phyloP scores from a whole-genome alignment of 2,113 vertebrate species.

The Ailuropoda melanoleuca region DNA sequence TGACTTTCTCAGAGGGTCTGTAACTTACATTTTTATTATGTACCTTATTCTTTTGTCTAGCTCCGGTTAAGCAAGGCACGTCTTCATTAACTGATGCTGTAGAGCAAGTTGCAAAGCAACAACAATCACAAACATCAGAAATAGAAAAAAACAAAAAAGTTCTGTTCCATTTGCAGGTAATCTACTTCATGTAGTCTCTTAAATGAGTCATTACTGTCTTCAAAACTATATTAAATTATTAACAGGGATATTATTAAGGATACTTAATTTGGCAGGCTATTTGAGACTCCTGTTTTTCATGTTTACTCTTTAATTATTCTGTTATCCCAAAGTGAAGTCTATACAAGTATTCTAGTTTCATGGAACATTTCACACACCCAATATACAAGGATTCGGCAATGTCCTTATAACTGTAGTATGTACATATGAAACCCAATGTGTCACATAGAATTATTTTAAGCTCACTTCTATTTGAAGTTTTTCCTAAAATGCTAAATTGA shows the following conservation, averaged over 20 bases:
- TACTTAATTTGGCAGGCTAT: background rate
- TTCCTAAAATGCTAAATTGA: slow-evolving; percentile 19
- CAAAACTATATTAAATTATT: background rate
- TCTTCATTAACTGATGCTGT: slow-evolving; percentile 77
- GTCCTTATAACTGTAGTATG: background rate
- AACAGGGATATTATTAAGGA: background rate
- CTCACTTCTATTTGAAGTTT: background rate
- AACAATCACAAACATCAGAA: slow-evolving; percentile 82
- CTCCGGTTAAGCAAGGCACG: slow-evolving; percentile 68
- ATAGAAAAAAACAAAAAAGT: slow-evolving; percentile 79
- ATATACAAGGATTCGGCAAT: background rate
- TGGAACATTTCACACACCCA: background rate
- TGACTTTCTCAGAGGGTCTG: background rate
- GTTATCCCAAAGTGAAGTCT: slow-evolving; percentile 24
- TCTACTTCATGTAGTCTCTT: slow-evolving; percentile 30
- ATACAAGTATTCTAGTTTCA: background rate
- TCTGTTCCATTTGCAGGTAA: slow-evolving; percentile 83
- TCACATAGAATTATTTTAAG: slow-evolving; percentile 46
- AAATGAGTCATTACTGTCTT: slow-evolving; percentile 14
- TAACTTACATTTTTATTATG: background rate
- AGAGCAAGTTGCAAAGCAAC: slow-evolving; percentile 81
- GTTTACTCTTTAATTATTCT: slow-evolving; percentile 28
- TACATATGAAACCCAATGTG: background rate
- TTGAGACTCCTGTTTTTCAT: slow-evolving; percentile 5
- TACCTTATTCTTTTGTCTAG: slow-evolving; percentile 35